These are phyloP conservation scores for Enteromius afrohamiltoni DNA, from an alignment of 2,797 vertebrate genomes.

Conservation along the genomic window DNA sequence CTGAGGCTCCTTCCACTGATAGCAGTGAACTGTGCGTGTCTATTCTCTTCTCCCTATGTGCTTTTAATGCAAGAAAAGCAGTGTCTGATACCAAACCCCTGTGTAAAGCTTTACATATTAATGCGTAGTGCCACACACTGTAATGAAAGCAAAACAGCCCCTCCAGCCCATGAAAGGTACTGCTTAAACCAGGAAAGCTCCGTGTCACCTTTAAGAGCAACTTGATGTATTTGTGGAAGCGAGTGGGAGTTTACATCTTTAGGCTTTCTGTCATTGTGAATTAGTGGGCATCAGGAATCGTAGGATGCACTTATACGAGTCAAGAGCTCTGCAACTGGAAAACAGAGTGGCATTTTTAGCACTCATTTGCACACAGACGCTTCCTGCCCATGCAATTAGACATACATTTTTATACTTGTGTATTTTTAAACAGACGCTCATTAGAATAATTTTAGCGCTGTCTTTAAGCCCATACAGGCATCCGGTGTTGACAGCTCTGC, in stretches of 20 bases:
- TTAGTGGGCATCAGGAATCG: constrained; percentile 54
- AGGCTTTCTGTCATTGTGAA: constrained; percentile 57
- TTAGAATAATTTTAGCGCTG: constrained; percentile 32
- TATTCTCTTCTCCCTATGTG: constrained; percentile 17
- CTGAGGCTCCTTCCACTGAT: constrained; percentile 36
- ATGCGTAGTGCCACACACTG: constrained; percentile 6
- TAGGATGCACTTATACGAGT: constrained; percentile 56
- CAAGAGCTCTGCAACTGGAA: constrained; percentile 43
- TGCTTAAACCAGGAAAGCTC: constrained; percentile 13
- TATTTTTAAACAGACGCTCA: constrained; percentile 14
- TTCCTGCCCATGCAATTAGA: constrained; percentile 46
- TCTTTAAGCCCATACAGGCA: not conserved
- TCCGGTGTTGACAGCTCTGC: constrained; percentile 19
- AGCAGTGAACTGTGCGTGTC: constrained; percentile 26
- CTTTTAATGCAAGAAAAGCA: constrained; percentile 30
- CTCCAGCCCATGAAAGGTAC: not conserved
- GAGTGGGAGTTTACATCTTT: constrained; percentile 58
- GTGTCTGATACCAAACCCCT: constrained; percentile 7
- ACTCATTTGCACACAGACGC: constrained; percentile 41
- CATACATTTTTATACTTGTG: not conserved
- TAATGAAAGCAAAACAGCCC: constrained; percentile 21
- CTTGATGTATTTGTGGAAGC: constrained; percentile 53
- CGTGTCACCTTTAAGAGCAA: constrained; percentile 40
- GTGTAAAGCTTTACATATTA: constrained; percentile 31
- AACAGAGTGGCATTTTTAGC: constrained; percentile 48